Evolutionary conservation across 2,888 invertebrate genomes (phyloP), one percentile per base, ranked within the genome.

Genomic region (Coremacera marginata): DNA sequence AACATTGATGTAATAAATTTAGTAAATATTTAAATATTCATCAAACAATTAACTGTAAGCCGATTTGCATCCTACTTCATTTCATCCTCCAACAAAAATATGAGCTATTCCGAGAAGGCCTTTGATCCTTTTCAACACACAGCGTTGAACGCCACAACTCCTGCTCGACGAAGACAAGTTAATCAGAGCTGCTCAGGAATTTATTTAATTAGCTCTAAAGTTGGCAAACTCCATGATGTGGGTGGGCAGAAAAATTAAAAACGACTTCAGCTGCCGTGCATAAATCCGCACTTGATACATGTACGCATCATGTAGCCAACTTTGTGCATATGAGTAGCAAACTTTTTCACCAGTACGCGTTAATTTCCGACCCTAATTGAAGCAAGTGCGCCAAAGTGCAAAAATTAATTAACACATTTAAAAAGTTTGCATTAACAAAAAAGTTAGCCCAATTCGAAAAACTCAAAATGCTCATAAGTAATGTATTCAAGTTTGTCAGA

Each of bases 1-100:
- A 74, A 63, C 65, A 68, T 60, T 76, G 74, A 82, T 85, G 85
- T 86, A 86, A 87, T 83, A 85, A 86, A 86, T 87, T 87, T 80
- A 78, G 83, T 83, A 84, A 85, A 84, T 86, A 85, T 85, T 86
- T 84, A 85, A 87, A 87, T 87, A 87, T 86, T 86, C 86, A 87
- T 85, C 86, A 87, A 84, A 84, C 87, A 86, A 87, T 86, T 86
- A 86, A 85, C 77, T 84, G 82, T 85, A 85, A 85, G 84, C 85
- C 80, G 78, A 78, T 79, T 63, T 73, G 75, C 76, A 73, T 55
- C 37, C 31, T 34, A n/a, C 1, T 7, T 7, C 37, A 37, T 14
- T 7, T 44, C 44, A 11, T 44, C 44, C 44, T 44, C 14, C 44
- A 14, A 44, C 11, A 5, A 44, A 44, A 44, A 44, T 3, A 44